Conservation (phyloP, 2,113 vertebrate genomes). For the Corythaixoides concolor region DNA sequence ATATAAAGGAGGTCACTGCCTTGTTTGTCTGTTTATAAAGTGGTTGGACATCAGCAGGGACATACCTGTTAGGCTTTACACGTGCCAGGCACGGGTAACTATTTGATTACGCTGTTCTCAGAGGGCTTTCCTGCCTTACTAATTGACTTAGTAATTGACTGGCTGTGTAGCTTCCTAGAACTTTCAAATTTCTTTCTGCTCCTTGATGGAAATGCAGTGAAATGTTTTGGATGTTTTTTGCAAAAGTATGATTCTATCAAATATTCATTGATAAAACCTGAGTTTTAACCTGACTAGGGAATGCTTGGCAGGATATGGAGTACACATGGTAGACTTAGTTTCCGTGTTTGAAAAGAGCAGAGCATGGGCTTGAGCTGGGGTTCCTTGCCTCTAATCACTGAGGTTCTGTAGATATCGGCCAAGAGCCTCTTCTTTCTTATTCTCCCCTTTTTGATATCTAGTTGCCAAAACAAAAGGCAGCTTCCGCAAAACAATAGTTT, state of each 20-base stretch:
- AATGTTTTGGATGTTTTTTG: background rate
- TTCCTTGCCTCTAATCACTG: background rate
- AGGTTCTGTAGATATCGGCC: background rate
- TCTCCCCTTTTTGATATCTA: background rate
- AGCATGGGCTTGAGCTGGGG: background rate
- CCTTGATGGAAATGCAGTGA: background rate
- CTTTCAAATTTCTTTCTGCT: background rate
- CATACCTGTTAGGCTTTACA: background rate
- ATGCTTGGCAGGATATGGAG: background rate
- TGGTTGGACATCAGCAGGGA: background rate
- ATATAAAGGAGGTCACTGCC: background rate
- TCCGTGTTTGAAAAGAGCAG: background rate
- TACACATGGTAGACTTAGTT: background rate
- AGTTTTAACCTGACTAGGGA: background rate
- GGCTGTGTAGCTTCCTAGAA: background rate
- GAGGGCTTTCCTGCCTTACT: background rate
- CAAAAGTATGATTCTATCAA: background rate
- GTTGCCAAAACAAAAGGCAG: background rate
- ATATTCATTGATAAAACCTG: background rate
- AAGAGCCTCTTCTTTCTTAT: background rate
- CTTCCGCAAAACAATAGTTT: background rate
- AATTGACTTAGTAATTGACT: background rate
- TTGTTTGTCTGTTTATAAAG: background rate
- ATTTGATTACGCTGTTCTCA: background rate
- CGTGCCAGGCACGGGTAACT: background rate